These are phyloP conservation scores for Azemiops feae DNA, from an alignment of 2,113 vertebrate species.

Conservation along the genomic window DNA sequence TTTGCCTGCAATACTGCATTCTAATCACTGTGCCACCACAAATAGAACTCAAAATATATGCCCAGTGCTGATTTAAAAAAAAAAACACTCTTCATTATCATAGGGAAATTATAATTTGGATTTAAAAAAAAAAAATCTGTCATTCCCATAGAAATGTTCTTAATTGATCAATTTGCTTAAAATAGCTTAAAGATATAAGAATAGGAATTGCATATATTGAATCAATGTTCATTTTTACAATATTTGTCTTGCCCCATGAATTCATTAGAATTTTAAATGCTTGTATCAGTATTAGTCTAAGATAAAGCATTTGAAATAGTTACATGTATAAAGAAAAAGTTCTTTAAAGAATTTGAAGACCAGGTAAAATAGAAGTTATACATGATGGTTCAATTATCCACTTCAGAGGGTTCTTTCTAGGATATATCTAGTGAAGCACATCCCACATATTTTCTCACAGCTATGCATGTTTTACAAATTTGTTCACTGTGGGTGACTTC, in stretches of 20 bases:
- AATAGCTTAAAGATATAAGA: neutral
- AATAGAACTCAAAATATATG: neutral
- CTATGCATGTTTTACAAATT: neutral
- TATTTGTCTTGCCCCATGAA: neutral
- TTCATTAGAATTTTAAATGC: neutral
- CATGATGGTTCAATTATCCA: neutral
- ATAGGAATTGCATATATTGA: neutral
- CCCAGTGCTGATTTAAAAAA: neutral
- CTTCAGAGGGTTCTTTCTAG: neutral
- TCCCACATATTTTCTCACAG: neutral
- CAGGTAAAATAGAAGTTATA: neutral
- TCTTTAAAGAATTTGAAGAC: neutral
- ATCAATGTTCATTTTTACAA: neutral
- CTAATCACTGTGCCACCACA: neutral
- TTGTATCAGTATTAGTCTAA: neutral
- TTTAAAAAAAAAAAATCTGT: neutral
- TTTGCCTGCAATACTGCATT: neutral
- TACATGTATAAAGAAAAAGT: neutral
- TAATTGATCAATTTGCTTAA: neutral
- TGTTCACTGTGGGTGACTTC: neutral
- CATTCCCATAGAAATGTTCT: neutral
- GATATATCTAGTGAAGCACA: neutral
- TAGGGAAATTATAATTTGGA: neutral
- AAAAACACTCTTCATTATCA: neutral
- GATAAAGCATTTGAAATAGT: neutral